phyloP scores from a whole-genome alignment of 2,888 invertebrate genomes.

The Apamea epomidion region DNA sequence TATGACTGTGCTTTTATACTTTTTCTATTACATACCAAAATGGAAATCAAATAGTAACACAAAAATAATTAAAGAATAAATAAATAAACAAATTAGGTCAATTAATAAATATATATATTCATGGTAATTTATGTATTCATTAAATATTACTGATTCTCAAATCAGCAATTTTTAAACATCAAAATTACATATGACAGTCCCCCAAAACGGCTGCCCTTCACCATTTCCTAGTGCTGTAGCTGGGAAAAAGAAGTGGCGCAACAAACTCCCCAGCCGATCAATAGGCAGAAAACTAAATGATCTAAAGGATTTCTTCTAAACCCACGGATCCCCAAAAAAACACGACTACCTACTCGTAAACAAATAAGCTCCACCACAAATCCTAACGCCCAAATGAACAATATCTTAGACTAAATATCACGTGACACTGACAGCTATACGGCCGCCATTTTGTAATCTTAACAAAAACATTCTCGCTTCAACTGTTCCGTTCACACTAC shows the following conservation, averaged over 20 bases:
- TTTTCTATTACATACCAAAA: too few species aligned
- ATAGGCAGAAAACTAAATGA: not conserved
- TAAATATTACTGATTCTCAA: too few species aligned
- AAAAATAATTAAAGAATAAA: too few species aligned
- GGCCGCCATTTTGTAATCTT: constrained; percentile 50
- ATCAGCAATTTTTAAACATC: too few species aligned
- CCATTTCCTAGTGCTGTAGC: not conserved
- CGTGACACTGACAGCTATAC: constrained; percentile 36
- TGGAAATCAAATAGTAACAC: too few species aligned
- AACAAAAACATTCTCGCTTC: constrained; percentile 60
- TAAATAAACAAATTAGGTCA: too few species aligned
- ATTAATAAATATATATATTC: too few species aligned
- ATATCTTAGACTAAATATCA: constrained; percentile 27
- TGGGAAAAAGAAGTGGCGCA: not conserved
- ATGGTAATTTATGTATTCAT: too few species aligned
- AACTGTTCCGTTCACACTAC: constrained; percentile 48
- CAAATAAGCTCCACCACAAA: constrained; percentile 30
- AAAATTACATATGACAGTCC: too few species aligned
- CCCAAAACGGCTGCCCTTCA: too few species aligned
- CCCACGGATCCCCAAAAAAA: not conserved
- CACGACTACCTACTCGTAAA: not conserved
- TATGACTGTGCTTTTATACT: too few species aligned
- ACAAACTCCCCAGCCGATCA: not conserved
- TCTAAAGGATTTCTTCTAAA: not conserved
- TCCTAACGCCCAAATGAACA: constrained; percentile 40